These are phyloP conservation scores for Lepidostoma basale DNA, from an alignment of 1,140 invertebrate species.

Conservation along the genomic window DNA sequence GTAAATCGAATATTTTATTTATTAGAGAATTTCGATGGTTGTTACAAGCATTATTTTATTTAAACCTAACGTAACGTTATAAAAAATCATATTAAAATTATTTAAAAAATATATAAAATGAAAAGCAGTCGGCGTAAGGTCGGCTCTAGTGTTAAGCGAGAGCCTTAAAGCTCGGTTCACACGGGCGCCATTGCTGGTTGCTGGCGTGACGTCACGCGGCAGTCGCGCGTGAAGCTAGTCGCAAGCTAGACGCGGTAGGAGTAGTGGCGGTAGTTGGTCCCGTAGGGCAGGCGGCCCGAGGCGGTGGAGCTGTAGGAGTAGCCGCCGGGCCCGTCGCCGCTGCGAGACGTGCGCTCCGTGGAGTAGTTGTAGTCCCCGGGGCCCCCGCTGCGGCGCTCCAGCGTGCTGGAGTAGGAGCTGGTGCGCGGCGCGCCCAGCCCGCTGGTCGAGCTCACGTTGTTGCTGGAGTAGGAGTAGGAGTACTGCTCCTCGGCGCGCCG, in stretches of 20 bases:
- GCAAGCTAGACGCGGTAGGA: slow-evolving; percentile 78
- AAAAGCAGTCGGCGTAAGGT: background rate
- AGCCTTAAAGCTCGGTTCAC: background rate
- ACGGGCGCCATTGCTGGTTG: background rate
- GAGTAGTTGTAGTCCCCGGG: slow-evolving; percentile 76
- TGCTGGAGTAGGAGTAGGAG: slow-evolving; percentile 79
- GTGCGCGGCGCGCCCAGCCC: slow-evolving; percentile 62
- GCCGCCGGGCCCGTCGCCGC: slow-evolving; percentile 75
- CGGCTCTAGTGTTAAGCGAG: background rate
- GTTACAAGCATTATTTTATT: slow-evolving; percentile 7
- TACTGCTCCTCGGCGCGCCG: slow-evolving; percentile 77
- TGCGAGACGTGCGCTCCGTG: slow-evolving; percentile 70
- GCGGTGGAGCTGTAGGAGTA: slow-evolving; percentile 80
- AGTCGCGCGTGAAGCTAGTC: slow-evolving; percentile 48
- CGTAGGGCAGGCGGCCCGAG: slow-evolving; percentile 78
- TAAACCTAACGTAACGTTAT: background rate
- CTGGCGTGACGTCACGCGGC: background rate
- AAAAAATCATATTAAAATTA: slow-evolving; percentile 11
- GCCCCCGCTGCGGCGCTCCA: slow-evolving; percentile 68
- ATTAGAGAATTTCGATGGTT: slow-evolving; percentile 13
- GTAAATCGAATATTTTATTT: background rate
- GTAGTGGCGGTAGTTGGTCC: slow-evolving; percentile 81
- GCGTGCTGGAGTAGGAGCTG: slow-evolving; percentile 68
- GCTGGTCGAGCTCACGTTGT: slow-evolving; percentile 51
- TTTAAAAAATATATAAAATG: slow-evolving; percentile 5